Evolutionary conservation across 2,113 vertebrate genomes (phyloP), one percentile per base, ranked within the genome.

Genomic region (Eretmochelys imbricata): DNA sequence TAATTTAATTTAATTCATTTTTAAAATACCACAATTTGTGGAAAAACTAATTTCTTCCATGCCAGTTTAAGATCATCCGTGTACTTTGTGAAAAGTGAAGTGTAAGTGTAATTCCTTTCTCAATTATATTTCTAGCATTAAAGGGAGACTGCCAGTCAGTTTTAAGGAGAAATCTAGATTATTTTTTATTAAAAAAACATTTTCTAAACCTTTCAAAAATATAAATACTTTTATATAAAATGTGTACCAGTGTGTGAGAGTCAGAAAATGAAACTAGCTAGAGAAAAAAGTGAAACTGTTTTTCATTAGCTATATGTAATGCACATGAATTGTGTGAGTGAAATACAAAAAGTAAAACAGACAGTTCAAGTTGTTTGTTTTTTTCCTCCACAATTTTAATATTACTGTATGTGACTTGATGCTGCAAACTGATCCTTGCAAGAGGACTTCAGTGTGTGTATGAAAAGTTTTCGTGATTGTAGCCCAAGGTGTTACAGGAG

Each of bases 221-320:
- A 0, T 83, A 62, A 92, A 51, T 1, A 0, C 35, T 69, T 69
- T 22, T 95, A 27, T 25, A 27, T 25, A 12, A 48, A 25, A 8
- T 27, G 22, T 84, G 51, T 50, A 19, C 17, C 48, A 84, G 85
- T n/a, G 10, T 82, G 25, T 69, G 50, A 93, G 89, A 95, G 53
- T 51, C 69, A 42, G 87, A 95, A 97, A 95, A 91, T 95, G 53
- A 98, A 97, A 95, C 93, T 24, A 87, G 46, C 46, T 17, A 72
- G 88, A 55, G 89, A 83, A 27, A 88, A 84, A 94, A 91, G 59
- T 88, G 24, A 82, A 85, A 93, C 85, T 24, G 86, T 38, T 76
- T 84, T 94, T 75, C 72, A 14, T 89, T 94, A 48, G 78, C 11
- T 46, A 27, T 24, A 46, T 69, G 8, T 76, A 76, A 13, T 46